phyloP scores from a whole-genome alignment of 2,113 vertebrate species.

The Solea senegalensis region DNA sequence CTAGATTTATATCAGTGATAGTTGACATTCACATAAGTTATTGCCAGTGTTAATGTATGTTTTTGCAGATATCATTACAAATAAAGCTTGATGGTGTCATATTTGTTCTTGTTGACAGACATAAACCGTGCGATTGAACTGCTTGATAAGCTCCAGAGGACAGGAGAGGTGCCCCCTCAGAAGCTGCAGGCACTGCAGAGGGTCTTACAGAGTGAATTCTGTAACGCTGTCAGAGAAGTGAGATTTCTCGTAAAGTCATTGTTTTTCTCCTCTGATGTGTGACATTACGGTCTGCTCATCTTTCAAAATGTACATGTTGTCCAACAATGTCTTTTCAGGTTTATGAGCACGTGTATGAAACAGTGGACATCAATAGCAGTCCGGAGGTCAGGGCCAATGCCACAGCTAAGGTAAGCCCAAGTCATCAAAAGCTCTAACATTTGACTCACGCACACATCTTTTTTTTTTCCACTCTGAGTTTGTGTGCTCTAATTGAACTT shows the following conservation, averaged over 20 bases:
- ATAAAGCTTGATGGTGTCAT: not conserved
- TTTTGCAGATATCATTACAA: not conserved
- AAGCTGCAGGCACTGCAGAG: slow-evolving; percentile 97
- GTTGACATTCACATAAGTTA: no score
- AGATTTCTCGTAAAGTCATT: slow-evolving; percentile 17
- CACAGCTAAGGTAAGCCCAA: slow-evolving; percentile 90
- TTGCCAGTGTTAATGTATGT: not conserved
- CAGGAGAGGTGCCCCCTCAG: slow-evolving; percentile 96
- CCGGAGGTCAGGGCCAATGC: slow-evolving; percentile 98
- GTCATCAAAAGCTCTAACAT: not conserved
- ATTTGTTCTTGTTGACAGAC: slow-evolving; percentile 77
- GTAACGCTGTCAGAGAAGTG: slow-evolving; percentile 96
- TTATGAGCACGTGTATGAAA: slow-evolving; percentile 98
- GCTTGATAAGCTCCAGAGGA: slow-evolving; percentile 95
- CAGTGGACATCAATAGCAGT: slow-evolving; percentile 97
- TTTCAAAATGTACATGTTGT: slow-evolving; percentile 1
- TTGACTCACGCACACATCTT: not conserved
- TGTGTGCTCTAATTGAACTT: not conserved
- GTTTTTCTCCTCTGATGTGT: not conserved
- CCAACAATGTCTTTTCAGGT: slow-evolving; percentile 82
- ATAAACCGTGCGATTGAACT: slow-evolving; percentile 97
- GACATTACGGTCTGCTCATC: not conserved
- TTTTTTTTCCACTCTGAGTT: not conserved
- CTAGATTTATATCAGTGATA: not conserved
- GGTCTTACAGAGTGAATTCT: slow-evolving; percentile 98